Percentiles rank a stretch among this genome's conserved stretches.
Evolutionary conservation across 1,140 invertebrate species (phyloP).

Genomic region (Microplitis mediator): DNA sequence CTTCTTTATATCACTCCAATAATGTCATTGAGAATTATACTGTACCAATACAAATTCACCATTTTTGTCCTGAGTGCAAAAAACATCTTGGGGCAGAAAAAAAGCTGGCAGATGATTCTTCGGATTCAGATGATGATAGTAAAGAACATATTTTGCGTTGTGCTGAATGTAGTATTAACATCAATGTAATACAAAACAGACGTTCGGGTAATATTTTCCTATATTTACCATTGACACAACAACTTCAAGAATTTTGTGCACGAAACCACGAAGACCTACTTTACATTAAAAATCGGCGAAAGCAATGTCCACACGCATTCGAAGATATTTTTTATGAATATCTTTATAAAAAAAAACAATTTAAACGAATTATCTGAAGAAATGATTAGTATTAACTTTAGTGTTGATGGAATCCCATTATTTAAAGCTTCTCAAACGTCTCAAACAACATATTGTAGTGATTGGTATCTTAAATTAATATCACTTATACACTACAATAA

Average conservation of each 20-base stretch:
- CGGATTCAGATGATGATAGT: too few relatives aligned
- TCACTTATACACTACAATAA: too few relatives aligned
- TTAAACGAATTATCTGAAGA: too few relatives aligned
- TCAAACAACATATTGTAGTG: too few relatives aligned
- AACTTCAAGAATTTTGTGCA: conserved; percentile 36
- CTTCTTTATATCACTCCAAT: conserved; percentile 10
- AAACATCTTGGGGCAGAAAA: conserved; percentile 5
- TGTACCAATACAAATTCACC: conserved; percentile 4
- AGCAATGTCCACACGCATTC: too few relatives aligned
- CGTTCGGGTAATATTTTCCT: not conserved
- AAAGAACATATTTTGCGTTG: not conserved
- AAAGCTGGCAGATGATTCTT: not conserved
- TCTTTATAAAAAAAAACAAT: too few relatives aligned
- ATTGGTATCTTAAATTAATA: too few relatives aligned
- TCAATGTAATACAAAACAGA: not conserved
- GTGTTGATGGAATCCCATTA: too few relatives aligned
- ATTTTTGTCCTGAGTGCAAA: conserved; percentile 3
- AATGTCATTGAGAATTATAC: not conserved
- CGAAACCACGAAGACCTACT: conserved; percentile 49
- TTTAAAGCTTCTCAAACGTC: too few relatives aligned
- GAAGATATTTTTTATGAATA: too few relatives aligned
- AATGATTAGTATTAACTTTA: too few relatives aligned
- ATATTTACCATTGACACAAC: conserved; percentile 2
- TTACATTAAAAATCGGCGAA: too few relatives aligned
- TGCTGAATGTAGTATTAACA: conserved; percentile 8